A percentile compares a stretch with the other conserved stretches of the same genome.
These are phyloP conservation scores for Melanotaenia parkinsoni DNA, from an alignment of 2,797 vertebrate species.

Conservation along the genomic window DNA sequence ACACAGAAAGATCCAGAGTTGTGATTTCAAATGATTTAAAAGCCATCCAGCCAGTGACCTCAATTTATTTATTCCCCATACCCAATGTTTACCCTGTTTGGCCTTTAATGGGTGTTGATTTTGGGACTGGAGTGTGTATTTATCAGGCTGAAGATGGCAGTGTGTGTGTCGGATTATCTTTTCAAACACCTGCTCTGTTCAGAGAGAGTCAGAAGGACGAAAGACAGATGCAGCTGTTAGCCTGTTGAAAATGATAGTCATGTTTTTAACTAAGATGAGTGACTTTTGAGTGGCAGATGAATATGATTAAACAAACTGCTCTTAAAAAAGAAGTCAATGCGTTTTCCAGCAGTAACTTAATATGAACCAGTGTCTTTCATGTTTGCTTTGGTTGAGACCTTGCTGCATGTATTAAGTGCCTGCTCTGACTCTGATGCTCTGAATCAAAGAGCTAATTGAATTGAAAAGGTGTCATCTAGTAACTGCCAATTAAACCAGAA, in stretches of 20 bases:
- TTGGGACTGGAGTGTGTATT: constrained; percentile 19
- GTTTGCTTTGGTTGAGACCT: constrained; percentile 15
- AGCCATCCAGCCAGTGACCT: constrained; percentile 1
- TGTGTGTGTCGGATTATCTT: constrained; percentile 40
- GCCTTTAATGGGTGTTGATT: constrained; percentile 5
- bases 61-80: constrained; percentile 18
- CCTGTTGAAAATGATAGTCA: constrained; percentile 41
- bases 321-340: constrained; percentile 18
- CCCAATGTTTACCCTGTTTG: constrained; percentile 1
- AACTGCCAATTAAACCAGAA: constrained; percentile 9
- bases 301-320: constrained; percentile 53
- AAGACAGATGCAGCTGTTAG: constrained; percentile 49
- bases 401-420: not conserved
- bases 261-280: constrained; percentile 50
- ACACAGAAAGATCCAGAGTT: not conserved
- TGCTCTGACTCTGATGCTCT: not conserved
- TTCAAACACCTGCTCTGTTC: constrained; percentile 55
- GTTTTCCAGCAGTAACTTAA: constrained; percentile 36
- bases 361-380: constrained; percentile 13
- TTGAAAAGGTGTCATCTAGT: constrained; percentile 20
- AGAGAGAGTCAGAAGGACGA: constrained; percentile 31
- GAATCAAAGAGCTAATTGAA: not conserved
- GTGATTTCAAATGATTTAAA: constrained; percentile 9
- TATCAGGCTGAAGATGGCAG: constrained; percentile 52
- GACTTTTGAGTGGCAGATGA: constrained; percentile 26